phyloP scores from a whole-genome alignment of 2,797 vertebrate species.

The Pachyuromys duprasi region DNA sequence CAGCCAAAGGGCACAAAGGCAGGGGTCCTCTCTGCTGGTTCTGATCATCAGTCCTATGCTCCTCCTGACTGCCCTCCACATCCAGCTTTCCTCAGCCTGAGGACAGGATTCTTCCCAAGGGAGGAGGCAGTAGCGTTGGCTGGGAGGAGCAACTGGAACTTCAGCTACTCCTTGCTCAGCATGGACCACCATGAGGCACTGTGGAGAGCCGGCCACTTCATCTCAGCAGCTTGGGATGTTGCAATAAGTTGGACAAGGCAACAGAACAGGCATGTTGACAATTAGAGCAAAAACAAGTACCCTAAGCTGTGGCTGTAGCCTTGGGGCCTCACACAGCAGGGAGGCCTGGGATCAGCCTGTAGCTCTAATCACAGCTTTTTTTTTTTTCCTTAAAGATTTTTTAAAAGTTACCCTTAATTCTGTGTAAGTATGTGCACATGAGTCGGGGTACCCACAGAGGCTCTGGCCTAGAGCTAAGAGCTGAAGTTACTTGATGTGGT shows the following conservation, averaged over 20 bases:
- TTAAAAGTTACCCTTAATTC: neutral
- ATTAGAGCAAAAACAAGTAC: neutral
- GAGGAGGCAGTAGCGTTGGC: neutral
- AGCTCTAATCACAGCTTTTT: neutral
- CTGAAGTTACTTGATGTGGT: neutral
- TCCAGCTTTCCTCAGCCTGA: neutral
- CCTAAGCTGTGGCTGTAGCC: neutral
- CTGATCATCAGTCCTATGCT: neutral
- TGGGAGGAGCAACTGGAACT: neutral
- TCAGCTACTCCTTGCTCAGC: neutral
- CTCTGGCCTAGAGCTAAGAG: neutral
- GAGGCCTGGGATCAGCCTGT: neutral
- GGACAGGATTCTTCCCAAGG: neutral
- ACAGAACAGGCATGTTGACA: neutral
- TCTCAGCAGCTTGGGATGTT: neutral
- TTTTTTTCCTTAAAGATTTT: neutral
- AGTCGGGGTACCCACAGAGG: neutral
- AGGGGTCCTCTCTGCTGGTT: neutral
- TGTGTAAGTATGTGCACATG: neutral
- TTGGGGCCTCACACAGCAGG: neutral
- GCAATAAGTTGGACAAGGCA: neutral
- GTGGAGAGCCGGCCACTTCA: neutral
- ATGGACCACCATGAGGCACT: neutral
- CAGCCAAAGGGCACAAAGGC: neutral
- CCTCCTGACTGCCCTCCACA: neutral